Evolutionary conservation across 2,797 vertebrate species (phyloP).

Genomic region (Podarcis siculus): DNA sequence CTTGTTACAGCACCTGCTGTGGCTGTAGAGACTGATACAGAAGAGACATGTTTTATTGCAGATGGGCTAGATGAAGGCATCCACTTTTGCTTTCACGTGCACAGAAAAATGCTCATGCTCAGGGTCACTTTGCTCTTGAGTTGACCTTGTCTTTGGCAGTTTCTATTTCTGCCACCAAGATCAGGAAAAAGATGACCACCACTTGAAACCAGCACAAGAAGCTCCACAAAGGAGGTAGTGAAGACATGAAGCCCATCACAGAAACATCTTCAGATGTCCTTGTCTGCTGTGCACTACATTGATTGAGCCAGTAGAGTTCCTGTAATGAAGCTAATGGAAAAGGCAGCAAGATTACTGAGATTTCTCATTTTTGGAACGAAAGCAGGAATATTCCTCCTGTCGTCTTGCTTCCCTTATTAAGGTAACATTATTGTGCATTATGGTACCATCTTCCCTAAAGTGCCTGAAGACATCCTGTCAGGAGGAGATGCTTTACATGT

Average conservation of each 20-base stretch:
- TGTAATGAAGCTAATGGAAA: slow-evolving; percentile 7
- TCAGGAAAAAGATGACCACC: background rate
- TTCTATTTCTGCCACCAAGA: background rate
- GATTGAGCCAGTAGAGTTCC: background rate
- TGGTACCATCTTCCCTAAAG: background rate
- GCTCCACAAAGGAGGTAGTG: background rate
- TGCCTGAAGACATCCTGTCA: background rate
- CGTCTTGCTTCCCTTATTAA: background rate
- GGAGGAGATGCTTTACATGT: background rate
- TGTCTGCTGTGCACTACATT: no score
- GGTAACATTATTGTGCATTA: background rate
- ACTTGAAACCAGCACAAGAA: background rate
- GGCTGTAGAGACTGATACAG: no score
- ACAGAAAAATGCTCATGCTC: background rate
- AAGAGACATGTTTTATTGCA: no score
- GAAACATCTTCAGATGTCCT: background rate
- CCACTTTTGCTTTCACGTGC: no score
- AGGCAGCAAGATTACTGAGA: background rate
- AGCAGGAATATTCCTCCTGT: background rate
- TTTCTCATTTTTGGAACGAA: background rate
- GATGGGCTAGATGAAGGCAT: no score
- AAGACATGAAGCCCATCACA: background rate
- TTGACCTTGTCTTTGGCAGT: background rate
- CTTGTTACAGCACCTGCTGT: no score
- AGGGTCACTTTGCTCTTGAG: background rate